Percentiles rank a stretch among this genome's conserved stretches.
Conservation (phyloP, 1,140 invertebrate genomes). For the Babylonia areolata region DNA sequence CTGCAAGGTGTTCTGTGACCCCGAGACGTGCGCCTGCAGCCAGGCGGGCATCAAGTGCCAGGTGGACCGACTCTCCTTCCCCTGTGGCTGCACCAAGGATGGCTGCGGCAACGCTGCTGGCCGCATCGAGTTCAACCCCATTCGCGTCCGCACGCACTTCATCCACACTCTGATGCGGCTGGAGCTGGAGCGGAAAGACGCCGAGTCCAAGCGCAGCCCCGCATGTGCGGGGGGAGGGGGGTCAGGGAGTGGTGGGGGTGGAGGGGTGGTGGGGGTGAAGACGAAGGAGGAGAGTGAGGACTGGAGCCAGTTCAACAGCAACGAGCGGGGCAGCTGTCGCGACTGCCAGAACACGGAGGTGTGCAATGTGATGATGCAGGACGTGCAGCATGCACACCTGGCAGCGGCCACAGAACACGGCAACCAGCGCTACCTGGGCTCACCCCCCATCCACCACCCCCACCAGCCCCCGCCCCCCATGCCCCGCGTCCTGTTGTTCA, state of each 20-base stretch:
- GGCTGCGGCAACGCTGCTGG: conserved; percentile 95
- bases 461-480: conserved; percentile 49
- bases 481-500: conserved; percentile 66
- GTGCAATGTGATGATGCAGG: conserved; percentile 72
- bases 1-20: conserved; percentile 95
- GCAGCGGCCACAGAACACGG: conserved; percentile 42
- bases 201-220: conserved; percentile 31
- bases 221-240: conserved; percentile 14
- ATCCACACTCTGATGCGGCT: conserved; percentile 97
- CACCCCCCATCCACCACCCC: conserved; percentile 28
- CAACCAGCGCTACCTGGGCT: conserved; percentile 26
- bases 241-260: conserved; percentile 20
- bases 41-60: conserved; percentile 97
- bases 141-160: conserved; percentile 96
- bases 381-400: conserved; percentile 66
- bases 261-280: conserved; percentile 21
- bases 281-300: conserved; percentile 51
- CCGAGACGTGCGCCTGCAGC: conserved; percentile 95
- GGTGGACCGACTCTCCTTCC: conserved; percentile 96
- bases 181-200: conserved; percentile 90
- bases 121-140: conserved; percentile 96
- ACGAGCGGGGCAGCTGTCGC: conserved; percentile 72
- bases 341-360: conserved; percentile 75
- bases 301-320: conserved; percentile 72
- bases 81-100: conserved; percentile 95